Conservation (phyloP, 2,113 vertebrate genomes). For the Xyrauchen texanus region DNA sequence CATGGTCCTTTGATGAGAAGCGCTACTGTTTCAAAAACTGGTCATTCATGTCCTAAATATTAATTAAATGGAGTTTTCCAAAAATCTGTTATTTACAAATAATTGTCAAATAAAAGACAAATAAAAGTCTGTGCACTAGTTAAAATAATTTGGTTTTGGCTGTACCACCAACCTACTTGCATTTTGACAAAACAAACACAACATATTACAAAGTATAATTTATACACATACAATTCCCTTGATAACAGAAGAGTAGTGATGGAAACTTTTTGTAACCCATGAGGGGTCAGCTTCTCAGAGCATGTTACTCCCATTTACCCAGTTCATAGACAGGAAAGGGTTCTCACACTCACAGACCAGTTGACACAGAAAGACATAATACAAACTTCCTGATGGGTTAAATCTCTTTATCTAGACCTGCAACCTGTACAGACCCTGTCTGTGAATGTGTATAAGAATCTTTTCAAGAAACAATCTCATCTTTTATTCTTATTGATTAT, state of each 20-base stretch:
- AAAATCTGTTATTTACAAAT: too few species aligned
- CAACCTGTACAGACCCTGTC: too few species aligned
- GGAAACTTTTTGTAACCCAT: slow-evolving; percentile 37
- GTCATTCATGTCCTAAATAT: too few species aligned
- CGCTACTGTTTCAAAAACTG: too few species aligned
- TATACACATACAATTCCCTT: not conserved
- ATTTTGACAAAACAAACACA: slow-evolving; percentile 19
- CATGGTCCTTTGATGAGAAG: too few species aligned
- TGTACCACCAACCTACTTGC: slow-evolving; percentile 19
- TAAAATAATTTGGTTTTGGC: too few species aligned
- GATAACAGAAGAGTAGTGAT: slow-evolving; percentile 30
- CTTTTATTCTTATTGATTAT: too few species aligned
- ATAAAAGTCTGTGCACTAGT: too few species aligned
- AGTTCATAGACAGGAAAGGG: slow-evolving; percentile 13
- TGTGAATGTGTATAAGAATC: too few species aligned
- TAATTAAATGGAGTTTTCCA: too few species aligned
- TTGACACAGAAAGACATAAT: slow-evolving; percentile 9
- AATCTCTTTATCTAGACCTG: not conserved
- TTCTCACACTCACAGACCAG: slow-evolving; percentile 49
- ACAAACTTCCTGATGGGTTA: not conserved
- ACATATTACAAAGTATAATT: not conserved
- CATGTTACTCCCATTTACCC: slow-evolving; percentile 49
- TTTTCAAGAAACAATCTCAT: too few species aligned
- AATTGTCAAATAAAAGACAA: too few species aligned
- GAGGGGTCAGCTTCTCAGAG: slow-evolving; percentile 54